Evolutionary conservation across 2,888 invertebrate species (phyloP).

Genomic region (Leptinotarsa rubiginosa): DNA sequence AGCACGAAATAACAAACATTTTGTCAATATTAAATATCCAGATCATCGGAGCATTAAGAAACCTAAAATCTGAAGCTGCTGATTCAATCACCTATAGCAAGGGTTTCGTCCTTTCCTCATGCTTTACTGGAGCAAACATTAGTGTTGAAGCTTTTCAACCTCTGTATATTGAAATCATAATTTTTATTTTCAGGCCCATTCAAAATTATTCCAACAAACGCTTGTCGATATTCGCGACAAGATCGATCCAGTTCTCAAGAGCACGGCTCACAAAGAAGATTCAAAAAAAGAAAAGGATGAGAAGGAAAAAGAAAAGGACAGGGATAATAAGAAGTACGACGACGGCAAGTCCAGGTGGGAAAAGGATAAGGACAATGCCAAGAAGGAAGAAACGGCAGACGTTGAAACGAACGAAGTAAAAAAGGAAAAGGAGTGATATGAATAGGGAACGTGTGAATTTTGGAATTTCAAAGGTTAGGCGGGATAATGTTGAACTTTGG

Average conservation of each 20-base stretch:
- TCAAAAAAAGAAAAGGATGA: constrained; percentile 48
- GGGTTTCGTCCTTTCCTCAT: too few species aligned
- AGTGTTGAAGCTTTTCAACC: not conserved
- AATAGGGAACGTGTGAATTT: not conserved
- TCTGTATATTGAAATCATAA: not conserved
- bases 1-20: too few species aligned
- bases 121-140: not conserved
- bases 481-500: not conserved
- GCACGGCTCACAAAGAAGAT: constrained; percentile 57
- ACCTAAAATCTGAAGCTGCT: too few species aligned
- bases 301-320: constrained; percentile 56
- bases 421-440: constrained; percentile 22
- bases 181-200: constrained; percentile 70
- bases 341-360: constrained; percentile 61
- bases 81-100: too few species aligned
- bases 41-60: too few species aligned
- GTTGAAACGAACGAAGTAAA: constrained; percentile 34
- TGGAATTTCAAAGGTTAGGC: not conserved
- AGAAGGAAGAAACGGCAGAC: constrained; percentile 40
- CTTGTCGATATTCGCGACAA: constrained; percentile 73
- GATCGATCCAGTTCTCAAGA: constrained; percentile 70
- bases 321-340: constrained; percentile 54
- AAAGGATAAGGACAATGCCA: constrained; percentile 51
- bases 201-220: constrained; percentile 77
- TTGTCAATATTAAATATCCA: too few species aligned